Percentiles rank a stretch among this genome's conserved stretches.
These are phyloP conservation scores for Linnaemya tessellans DNA, from an alignment of 2,888 invertebrate species.

Conservation along the genomic window DNA sequence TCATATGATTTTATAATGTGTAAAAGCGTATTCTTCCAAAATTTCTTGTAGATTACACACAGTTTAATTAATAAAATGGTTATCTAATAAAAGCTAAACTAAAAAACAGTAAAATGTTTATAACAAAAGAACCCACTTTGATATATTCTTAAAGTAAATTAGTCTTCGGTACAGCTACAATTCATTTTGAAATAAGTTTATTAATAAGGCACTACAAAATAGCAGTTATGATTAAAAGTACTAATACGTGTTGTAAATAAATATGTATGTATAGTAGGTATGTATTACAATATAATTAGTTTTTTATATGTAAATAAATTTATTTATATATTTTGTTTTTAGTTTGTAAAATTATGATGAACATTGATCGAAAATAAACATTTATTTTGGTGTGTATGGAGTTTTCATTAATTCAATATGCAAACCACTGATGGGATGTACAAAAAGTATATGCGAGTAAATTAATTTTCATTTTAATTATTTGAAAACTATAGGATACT, in stretches of 20 bases:
- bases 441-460: slow-evolving; percentile 11
- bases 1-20: slow-evolving; percentile 28
- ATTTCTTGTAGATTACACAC: slow-evolving; percentile 50
- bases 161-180: slow-evolving; percentile 60
- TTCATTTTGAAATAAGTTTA: slow-evolving; percentile 41
- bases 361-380: slow-evolving; percentile 36
- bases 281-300: slow-evolving; percentile 56
- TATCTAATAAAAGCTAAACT: slow-evolving; percentile 66
- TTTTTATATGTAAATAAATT: slow-evolving; percentile 3
- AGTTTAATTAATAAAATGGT: slow-evolving; percentile 54
- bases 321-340: slow-evolving; percentile 43
- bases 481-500: slow-evolving; percentile 28
- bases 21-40: slow-evolving; percentile 39
- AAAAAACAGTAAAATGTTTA: slow-evolving; percentile 38
- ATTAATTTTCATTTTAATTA: slow-evolving; percentile 26
- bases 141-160: slow-evolving; percentile 50
- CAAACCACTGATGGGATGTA: slow-evolving; percentile 46
- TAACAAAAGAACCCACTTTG: slow-evolving; percentile 60
- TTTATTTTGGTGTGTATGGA: slow-evolving; percentile 7
- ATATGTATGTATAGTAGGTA: slow-evolving; percentile 12
- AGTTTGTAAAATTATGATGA: slow-evolving; percentile 24
- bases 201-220: slow-evolving; percentile 58
- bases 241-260: slow-evolving; percentile 12
- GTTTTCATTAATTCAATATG: slow-evolving; percentile 27
- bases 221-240: slow-evolving; percentile 45